Conservation (phyloP, 2,797 vertebrate genomes). For the Psittacula derbiana region DNA sequence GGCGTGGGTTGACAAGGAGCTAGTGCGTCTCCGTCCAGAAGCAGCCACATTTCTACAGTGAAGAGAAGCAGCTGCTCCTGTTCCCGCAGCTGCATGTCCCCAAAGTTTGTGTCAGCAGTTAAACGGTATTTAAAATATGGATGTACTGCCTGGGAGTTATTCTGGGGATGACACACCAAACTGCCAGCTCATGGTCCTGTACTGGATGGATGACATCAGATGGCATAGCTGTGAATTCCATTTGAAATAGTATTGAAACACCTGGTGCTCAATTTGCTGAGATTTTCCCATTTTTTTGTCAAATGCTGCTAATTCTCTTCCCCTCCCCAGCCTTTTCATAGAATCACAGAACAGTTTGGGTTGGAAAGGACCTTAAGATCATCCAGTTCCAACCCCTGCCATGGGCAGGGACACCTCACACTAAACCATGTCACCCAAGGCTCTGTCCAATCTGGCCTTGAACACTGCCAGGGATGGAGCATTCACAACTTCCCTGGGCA, state of each 20-base stretch:
- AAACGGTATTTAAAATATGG: not conserved
- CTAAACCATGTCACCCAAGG: not conserved
- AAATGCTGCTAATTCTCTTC: not conserved
- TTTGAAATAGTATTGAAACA: not conserved
- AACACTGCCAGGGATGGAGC: not conserved
- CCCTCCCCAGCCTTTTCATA: not conserved
- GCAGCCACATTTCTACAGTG: not conserved
- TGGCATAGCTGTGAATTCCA: not conserved
- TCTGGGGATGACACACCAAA: not conserved
- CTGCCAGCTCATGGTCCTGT: not conserved
- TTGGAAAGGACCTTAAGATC: not conserved
- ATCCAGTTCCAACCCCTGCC: not conserved
- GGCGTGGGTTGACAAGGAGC: not conserved
- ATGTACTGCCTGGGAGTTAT: not conserved
- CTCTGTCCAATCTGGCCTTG: not conserved
- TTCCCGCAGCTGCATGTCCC: not conserved
- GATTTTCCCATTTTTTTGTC: not conserved
- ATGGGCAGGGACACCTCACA: not conserved
- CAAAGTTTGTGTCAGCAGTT: constrained; percentile 21
- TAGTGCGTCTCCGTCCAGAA: not conserved
- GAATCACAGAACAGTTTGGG: not conserved
- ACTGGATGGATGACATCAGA: not conserved
- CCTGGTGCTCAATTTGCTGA: not conserved
- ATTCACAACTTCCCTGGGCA: too few relatives aligned
- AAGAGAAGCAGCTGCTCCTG: not conserved